phyloP scores from a whole-genome alignment of 23 tunicate species.

The Botrylloides violaceus region DNA sequence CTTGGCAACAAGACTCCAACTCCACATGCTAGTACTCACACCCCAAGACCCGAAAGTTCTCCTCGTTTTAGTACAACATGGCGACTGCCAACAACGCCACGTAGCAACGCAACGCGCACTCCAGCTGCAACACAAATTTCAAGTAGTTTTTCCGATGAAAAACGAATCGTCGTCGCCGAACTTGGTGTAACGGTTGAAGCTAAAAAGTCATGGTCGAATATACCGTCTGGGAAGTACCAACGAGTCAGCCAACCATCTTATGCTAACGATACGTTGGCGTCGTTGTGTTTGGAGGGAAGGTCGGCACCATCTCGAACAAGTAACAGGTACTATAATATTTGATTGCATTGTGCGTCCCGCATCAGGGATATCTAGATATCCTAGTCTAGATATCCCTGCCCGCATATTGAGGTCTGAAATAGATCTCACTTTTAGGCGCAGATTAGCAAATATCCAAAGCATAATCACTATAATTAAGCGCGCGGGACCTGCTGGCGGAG shows the following conservation, averaged over 20 bases:
- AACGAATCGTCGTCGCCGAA: neutral
- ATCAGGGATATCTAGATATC: too few species aligned
- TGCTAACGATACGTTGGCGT: conserved; percentile 18
- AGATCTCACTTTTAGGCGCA: too few species aligned
- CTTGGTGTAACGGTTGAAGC: neutral
- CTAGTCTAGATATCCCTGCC: too few species aligned
- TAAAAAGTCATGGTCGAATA: conserved; percentile 20
- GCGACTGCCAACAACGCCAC: conserved; percentile 2
- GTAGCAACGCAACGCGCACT: neutral
- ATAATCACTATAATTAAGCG: too few species aligned
- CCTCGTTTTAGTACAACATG: neutral
- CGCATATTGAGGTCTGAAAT: too few species aligned
- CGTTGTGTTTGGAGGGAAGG: conserved; percentile 27
- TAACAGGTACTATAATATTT: conserved; percentile 6
- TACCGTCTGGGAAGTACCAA: conserved; percentile 7
- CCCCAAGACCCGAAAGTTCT: neutral
- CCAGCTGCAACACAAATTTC: neutral
- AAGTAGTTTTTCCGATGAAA: neutral
- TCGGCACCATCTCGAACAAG: conserved; percentile 10
- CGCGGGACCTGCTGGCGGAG: too few species aligned
- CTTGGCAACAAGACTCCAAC: neutral
- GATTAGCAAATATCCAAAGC: too few species aligned
- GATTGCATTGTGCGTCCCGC: too few species aligned
- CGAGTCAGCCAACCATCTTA: conserved; percentile 1
- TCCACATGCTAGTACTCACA: neutral